These are phyloP conservation scores for Varanus komodoensis DNA, from an alignment of 2,113 vertebrate genomes.

Conservation along the genomic window DNA sequence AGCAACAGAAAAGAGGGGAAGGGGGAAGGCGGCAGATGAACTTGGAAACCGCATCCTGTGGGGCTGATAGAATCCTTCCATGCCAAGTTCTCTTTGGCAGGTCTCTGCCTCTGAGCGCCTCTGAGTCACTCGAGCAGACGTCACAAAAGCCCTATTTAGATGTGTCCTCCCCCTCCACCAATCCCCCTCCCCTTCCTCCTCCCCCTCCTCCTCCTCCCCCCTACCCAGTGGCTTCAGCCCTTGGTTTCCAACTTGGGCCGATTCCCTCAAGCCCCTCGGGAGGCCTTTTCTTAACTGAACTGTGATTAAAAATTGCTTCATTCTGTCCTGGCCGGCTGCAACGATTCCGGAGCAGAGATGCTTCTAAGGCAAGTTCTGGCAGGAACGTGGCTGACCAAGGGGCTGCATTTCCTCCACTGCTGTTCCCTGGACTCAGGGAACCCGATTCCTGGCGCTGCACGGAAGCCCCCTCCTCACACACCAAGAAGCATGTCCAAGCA, in stretches of 20 bases:
- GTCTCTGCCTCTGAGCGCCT: background rate
- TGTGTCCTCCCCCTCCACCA: background rate
- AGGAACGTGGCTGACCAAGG: background rate
- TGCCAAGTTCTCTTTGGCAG: constrained; percentile 5
- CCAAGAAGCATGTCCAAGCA: background rate
- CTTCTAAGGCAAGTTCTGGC: background rate
- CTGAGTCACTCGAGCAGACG: constrained; percentile 16
- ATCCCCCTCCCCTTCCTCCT: background rate
- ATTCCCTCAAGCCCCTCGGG: background rate
- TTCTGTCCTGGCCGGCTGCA: background rate
- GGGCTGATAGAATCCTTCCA: constrained; percentile 26
- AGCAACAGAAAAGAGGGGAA: too few species aligned
- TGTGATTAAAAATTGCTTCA: background rate
- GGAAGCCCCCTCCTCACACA: background rate
- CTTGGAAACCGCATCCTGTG: constrained; percentile 31
- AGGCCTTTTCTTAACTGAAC: background rate
- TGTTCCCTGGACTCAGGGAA: background rate
- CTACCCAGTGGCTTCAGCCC: background rate
- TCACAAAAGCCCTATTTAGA: constrained; percentile 39
- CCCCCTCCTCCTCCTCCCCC: background rate
- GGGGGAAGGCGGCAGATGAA: background rate
- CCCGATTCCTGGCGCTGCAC: background rate
- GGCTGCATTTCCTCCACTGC: background rate
- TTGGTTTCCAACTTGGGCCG: background rate
- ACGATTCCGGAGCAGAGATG: background rate